A percentile compares a stretch with the other conserved stretches of the same genome.
These are phyloP conservation scores for Cactoblastis cactorum DNA, from an alignment of 2,888 invertebrate species.

Conservation along the genomic window DNA sequence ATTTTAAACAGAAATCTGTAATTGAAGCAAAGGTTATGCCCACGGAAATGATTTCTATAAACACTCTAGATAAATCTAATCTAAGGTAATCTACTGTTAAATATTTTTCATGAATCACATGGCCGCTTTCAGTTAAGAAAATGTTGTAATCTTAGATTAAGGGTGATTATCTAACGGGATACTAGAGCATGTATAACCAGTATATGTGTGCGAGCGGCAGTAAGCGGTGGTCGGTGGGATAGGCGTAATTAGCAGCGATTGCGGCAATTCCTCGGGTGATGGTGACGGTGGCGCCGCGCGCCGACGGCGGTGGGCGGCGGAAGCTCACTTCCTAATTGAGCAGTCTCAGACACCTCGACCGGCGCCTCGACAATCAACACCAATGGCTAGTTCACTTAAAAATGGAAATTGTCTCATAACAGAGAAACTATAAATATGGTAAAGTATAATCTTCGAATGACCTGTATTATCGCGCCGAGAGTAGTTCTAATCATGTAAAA, in stretches of 20 bases:
- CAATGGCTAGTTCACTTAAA: slow-evolving; percentile 42
- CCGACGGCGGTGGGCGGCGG: slow-evolving; percentile 70
- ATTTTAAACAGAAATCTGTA: too few species aligned
- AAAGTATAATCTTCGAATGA: background rate
- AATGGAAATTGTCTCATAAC: slow-evolving; percentile 5
- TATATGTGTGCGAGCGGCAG: slow-evolving; percentile 31
- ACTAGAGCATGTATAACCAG: slow-evolving; percentile 16
- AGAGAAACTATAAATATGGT: background rate
- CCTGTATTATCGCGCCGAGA: background rate
- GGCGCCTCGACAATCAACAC: slow-evolving; percentile 75
- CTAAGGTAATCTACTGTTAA: too few species aligned
- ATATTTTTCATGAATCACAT: too few species aligned
- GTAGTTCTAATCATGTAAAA: too few species aligned
- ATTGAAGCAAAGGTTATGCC: too few species aligned
- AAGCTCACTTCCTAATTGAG: slow-evolving; percentile 76
- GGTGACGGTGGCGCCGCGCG: slow-evolving; percentile 65
- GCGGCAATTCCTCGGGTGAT: slow-evolving; percentile 69
- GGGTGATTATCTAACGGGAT: background rate
- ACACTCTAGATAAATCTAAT: too few species aligned
- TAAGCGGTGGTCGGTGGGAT: slow-evolving; percentile 38
- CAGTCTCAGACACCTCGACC: slow-evolving; percentile 71
- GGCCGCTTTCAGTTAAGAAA: too few species aligned
- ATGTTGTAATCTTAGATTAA: background rate
- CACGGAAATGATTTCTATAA: too few species aligned
- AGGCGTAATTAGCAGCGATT: slow-evolving; percentile 69